Evolutionary conservation across 2,888 invertebrate species (phyloP).

Genomic region (Drosophila atripex): DNA sequence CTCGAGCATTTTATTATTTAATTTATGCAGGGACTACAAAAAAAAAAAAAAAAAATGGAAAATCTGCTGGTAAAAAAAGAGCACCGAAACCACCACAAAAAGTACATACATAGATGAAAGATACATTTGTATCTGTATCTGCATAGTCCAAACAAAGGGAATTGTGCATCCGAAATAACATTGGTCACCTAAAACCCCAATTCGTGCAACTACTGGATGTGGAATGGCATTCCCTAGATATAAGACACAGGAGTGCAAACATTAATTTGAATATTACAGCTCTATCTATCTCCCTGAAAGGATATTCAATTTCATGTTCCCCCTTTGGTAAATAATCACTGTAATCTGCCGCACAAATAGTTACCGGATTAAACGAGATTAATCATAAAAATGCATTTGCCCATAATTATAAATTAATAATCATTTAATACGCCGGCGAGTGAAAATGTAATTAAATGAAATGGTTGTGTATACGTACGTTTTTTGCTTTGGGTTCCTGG

Average conservation of each 20-base stretch:
- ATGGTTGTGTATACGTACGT: constrained; percentile 71
- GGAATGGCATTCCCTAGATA: not conserved
- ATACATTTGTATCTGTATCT: constrained; percentile 51
- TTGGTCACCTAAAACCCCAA: not conserved
- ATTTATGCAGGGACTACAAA: constrained; percentile 70
- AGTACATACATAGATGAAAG: constrained; percentile 35
- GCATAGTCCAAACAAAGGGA: constrained; percentile 48
- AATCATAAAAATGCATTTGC: constrained; percentile 10
- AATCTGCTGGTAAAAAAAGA: constrained; percentile 67
- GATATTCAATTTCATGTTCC: not conserved
- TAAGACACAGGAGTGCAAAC: not conserved
- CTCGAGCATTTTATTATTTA: constrained; percentile 80
- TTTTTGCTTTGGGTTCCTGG: constrained; percentile 82
- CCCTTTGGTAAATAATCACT: not conserved
- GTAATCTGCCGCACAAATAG: not conserved
- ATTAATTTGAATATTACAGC: not conserved
- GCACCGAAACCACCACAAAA: constrained; percentile 42
- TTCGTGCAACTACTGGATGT: not conserved
- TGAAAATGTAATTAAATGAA: constrained; percentile 27
- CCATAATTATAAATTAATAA: constrained; percentile 23
- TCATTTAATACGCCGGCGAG: constrained; percentile 9
- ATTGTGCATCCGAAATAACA: constrained; percentile 15
- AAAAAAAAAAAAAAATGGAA: constrained; percentile 45
- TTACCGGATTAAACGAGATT: constrained; percentile 7
- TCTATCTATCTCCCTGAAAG: not conserved